Evolutionary conservation across 2,888 invertebrate species (phyloP), one percentile per base, ranked within the genome.

Genomic region (Brenthis hecate): DNA sequence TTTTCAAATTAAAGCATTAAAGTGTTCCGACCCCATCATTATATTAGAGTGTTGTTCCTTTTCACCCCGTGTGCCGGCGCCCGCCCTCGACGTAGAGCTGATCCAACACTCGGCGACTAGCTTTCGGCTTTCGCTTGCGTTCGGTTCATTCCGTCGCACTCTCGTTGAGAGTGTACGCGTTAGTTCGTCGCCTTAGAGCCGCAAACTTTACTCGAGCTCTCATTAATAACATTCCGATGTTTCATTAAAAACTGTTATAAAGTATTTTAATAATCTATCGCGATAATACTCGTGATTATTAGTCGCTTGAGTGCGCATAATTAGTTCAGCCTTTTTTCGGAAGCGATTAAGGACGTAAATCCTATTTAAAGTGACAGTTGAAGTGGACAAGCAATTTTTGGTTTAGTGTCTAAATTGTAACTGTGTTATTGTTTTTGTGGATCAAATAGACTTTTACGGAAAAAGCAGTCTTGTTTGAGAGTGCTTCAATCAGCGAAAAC

Each of bases 1-100:
- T 90, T 91, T 91, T 90, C 89, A 90, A 92, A 92, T 92, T 91
- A 91, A 90, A 89, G 91, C 88, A 90, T 91, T 92, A 91, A 91
- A 91, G 91, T 91, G 91, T 91, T 89, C 89, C 89, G 88, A 90
- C 88, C 89, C 92, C 88, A 89, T 91, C 91, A 92, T 92, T 91
- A 92, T 90, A 91, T 91, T 91, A 91, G 89, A 91, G 91, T 91
- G 92, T 92, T 91, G 92, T 91, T 91, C 85, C 85, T 84, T 86
- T 83, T 87, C 87, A 86, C 90, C 90, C 91, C 85, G 78, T 81
- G 80, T 77, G 79, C 80, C 81, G 82, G 81, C 82, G 84, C 80
- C 81, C 85, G 82, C 82, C 83, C 82, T 81, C 79, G 78, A 77
- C 73, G 72, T 73, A 73, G 73, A 68, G 72, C 73, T 53, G 43